Evolutionary conservation across 1,140 invertebrate genomes (phyloP).

Genomic region (Bathynomus jamesi): DNA sequence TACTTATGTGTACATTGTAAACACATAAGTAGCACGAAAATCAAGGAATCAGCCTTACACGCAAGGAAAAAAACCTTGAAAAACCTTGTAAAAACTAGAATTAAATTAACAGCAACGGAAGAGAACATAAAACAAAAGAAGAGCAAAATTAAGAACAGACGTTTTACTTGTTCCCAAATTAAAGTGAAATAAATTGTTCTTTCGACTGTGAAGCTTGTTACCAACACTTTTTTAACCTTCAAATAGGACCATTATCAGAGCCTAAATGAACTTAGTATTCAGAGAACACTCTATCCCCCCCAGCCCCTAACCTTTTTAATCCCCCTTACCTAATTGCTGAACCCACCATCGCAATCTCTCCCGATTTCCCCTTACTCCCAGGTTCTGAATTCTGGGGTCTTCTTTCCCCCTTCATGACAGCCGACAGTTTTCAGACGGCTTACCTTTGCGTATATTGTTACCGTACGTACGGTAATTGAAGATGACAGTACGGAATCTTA

Average conservation of each 20-base stretch:
- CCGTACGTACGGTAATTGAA: not conserved
- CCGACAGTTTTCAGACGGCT: not conserved
- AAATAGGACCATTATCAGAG: not conserved
- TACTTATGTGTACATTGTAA: too few relatives aligned
- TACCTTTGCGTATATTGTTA: not conserved
- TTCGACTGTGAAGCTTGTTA: not conserved
- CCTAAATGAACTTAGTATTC: conserved; percentile 1
- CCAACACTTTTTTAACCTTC: not conserved
- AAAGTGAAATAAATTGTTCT: not conserved
- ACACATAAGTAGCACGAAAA: too few relatives aligned
- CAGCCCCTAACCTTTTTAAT: not conserved
- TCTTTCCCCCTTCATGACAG: not conserved
- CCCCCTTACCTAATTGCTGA: not conserved
- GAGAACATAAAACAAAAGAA: too few relatives aligned
- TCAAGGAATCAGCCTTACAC: too few relatives aligned
- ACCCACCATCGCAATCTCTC: not conserved
- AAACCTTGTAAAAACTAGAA: too few relatives aligned
- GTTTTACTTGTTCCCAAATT: too few relatives aligned
- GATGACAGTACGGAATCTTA: not conserved
- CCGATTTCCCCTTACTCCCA: not conserved
- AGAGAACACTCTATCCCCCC: not conserved
- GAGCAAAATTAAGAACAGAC: too few relatives aligned
- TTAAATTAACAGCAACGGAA: too few relatives aligned
- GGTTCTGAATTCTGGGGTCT: not conserved
- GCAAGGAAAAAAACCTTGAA: too few relatives aligned